phyloP scores from a whole-genome alignment of 2,888 invertebrate species.

The Cheilosia grossa region DNA sequence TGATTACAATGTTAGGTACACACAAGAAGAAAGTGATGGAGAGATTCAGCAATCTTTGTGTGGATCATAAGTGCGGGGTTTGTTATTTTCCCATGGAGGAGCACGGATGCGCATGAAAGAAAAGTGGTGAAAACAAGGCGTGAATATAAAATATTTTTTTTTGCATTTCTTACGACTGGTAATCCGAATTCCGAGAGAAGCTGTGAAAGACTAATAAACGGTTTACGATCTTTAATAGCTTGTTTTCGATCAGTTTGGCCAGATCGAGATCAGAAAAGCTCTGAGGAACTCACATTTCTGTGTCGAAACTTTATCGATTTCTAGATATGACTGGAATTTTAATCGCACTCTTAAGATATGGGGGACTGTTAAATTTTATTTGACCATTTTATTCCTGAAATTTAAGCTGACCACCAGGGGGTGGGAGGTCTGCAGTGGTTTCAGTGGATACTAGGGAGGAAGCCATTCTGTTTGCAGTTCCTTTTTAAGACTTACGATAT shows the following conservation, averaged over 20 bases:
- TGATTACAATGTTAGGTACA: slow-evolving; percentile 59
- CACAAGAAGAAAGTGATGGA: slow-evolving; percentile 56
- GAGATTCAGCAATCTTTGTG: slow-evolving; percentile 6
- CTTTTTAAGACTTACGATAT: too few relatives aligned
- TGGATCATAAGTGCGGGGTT: background rate
- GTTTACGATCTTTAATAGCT: slow-evolving; percentile 16
- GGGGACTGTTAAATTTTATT: background rate
- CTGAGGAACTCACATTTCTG: background rate
- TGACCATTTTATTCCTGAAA: background rate
- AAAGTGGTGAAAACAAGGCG: slow-evolving; percentile 32
- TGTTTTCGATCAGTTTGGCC: slow-evolving; percentile 6
- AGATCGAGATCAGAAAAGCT: slow-evolving; percentile 1
- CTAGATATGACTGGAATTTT: slow-evolving; percentile 2
- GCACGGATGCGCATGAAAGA: background rate
- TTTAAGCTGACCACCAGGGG: background rate
- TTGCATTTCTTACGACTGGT: slow-evolving; percentile 3
- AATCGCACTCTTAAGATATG: background rate
- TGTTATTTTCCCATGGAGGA: slow-evolving; percentile 20
- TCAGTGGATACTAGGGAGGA: too few relatives aligned
- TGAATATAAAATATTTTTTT: background rate
- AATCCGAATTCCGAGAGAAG: background rate
- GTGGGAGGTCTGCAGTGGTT: background rate
- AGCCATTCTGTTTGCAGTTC: too few relatives aligned
- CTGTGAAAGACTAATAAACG: background rate
- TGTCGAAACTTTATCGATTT: background rate